These are phyloP conservation scores for Gyrodactylus salaris DNA, from an alignment of 1,140 invertebrate genomes.

Conservation along the genomic window DNA sequence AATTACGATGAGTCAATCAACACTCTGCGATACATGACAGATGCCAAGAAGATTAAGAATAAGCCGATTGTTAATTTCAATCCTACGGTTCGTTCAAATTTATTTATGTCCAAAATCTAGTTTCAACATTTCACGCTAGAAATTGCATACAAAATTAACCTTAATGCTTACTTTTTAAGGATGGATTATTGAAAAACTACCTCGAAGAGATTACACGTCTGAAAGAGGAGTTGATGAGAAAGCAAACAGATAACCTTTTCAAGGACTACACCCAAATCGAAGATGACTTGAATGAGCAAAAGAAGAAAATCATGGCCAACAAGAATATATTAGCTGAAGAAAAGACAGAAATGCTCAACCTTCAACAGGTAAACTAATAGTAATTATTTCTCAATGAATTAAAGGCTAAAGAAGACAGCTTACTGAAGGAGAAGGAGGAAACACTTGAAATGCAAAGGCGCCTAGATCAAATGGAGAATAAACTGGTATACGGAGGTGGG, in stretches of 20 bases:
- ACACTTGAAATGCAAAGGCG: not conserved
- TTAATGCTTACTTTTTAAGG: slow-evolving; percentile 34
- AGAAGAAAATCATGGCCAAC: too few species aligned
- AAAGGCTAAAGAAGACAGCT: not conserved
- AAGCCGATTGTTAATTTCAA: slow-evolving; percentile 77
- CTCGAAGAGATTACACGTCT: slow-evolving; percentile 78
- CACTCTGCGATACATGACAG: slow-evolving; percentile 54
- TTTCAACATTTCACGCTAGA: not conserved
- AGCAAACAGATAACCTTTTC: too few species aligned
- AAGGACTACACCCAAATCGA: too few species aligned
- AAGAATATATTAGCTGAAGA: too few species aligned
- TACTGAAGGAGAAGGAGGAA: not conserved
- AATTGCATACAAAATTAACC: not conserved
- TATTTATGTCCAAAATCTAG: not conserved
- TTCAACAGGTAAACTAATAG: not conserved
- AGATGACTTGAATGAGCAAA: too few species aligned
- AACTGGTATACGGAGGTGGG: not conserved
- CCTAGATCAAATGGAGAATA: not conserved
- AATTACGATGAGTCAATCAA: slow-evolving; percentile 78
- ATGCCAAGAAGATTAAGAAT: slow-evolving; percentile 83
- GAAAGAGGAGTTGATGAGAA: slow-evolving; percentile 45
- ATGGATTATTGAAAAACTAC: slow-evolving; percentile 65
- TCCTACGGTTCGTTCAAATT: slow-evolving; percentile 33
- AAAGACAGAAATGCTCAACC: not conserved
- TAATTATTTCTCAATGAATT: not conserved